Conservation (phyloP, 1,140 invertebrate species). For the Drosophila pandora region DNA sequence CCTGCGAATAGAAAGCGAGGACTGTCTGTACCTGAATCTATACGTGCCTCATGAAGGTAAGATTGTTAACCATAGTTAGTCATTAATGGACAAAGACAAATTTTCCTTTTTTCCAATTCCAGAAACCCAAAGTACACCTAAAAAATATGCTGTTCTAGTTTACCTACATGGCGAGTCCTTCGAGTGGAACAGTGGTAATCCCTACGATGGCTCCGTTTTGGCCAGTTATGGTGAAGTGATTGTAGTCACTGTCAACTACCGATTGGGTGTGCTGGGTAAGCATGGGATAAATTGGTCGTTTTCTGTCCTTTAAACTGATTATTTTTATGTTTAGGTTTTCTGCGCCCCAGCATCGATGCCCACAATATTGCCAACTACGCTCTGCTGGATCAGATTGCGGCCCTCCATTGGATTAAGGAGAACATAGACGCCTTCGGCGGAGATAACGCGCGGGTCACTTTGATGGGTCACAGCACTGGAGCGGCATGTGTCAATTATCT, state of each 20-base stretch:
- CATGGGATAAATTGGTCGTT: background rate
- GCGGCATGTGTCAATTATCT: slow-evolving; percentile 96
- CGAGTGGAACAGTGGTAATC: slow-evolving; percentile 96
- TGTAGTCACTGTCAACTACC: slow-evolving; percentile 96
- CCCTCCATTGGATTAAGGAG: slow-evolving; percentile 94
- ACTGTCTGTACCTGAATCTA: slow-evolving; percentile 96
- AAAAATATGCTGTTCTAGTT: slow-evolving; percentile 90
- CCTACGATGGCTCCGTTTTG: slow-evolving; percentile 94
- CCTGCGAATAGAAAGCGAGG: slow-evolving; percentile 93
- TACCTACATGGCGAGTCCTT: slow-evolving; percentile 97
- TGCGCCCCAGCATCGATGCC: slow-evolving; percentile 89
- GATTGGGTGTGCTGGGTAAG: slow-evolving; percentile 94
- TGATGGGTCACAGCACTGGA: slow-evolving; percentile 97
- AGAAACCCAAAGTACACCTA: slow-evolving; percentile 25
- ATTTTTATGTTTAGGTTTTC: slow-evolving; percentile 87
- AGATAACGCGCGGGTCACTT: slow-evolving; percentile 91
- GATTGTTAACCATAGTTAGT: slow-evolving; percentile 40
- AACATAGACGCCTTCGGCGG: slow-evolving; percentile 94
- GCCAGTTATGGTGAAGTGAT: slow-evolving; percentile 95
- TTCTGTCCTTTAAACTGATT: background rate
- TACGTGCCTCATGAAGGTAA: slow-evolving; percentile 92
- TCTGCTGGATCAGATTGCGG: slow-evolving; percentile 94
- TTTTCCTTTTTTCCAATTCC: background rate
- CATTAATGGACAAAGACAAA: no score
- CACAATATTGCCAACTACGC: slow-evolving; percentile 93